Evolutionary conservation across 2,888 invertebrate species (phyloP), one percentile per base, ranked within the genome.

Genomic region (Oscheius sp.): DNA sequence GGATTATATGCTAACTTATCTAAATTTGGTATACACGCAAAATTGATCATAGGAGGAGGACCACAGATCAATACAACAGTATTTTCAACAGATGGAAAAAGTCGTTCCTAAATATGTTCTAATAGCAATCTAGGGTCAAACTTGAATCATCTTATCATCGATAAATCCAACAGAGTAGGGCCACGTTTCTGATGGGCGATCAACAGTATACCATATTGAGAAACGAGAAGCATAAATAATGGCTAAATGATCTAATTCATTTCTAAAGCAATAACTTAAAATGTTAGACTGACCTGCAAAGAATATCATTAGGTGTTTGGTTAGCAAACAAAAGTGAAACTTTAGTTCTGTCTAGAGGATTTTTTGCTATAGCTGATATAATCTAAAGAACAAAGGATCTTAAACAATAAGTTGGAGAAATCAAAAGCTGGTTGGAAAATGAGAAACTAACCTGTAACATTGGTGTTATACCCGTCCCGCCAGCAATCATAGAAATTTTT

Each of bases 41-140:
- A 93, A 87, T 95, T 95, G 82, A 97, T 93, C 93, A 95, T 94
- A 0, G 95, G 94, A 9, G 94, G 94, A 9, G 95, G 95, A 5
- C 95, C 98, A 86, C 98, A 99, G 93, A 98, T 93, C 22, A 98
- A 89, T 0, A 94, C 92, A 12, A 95, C 88, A 3, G 92, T 92
- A 81, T 94, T 92, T 30, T 91, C 89, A 14, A 78, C 82, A 2
- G 91, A 90, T 0, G 94, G 91, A 85, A 92, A 93, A 80, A 97
- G 89, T 86, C 94, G 92, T 1, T 91, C 90, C 74, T 73, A 45
- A 22, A 61, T 2, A n/a, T 51, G 17, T 14, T n/a, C 3, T 30
- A 30, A 51, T 22, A 4, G 22, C 17, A 51, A 28, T 24, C 20
- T 3, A 49, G 4, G 4, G 20, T 17, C 22, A n/a, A 32, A 54